Conservation (phyloP, 2,113 vertebrate species). For the Alethe castanea region DNA sequence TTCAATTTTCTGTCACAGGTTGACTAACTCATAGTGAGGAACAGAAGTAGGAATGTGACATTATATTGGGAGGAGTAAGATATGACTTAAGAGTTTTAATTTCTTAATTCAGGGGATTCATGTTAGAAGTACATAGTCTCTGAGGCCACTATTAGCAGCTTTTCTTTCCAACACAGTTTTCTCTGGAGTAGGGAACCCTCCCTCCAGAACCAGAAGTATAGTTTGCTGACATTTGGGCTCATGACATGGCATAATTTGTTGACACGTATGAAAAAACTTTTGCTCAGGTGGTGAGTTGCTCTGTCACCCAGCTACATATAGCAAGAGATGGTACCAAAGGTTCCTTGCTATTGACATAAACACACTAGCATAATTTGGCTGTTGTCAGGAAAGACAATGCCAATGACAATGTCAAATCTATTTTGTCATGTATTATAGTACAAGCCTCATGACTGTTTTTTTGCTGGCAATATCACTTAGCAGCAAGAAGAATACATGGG, state of each 20-base stretch:
- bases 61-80: background rate
- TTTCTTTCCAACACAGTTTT: background rate
- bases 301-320: background rate
- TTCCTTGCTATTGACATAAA: background rate
- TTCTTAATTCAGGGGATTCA: background rate
- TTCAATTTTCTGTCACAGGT: background rate
- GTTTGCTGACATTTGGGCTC: background rate
- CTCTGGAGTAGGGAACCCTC: background rate
- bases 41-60: background rate
- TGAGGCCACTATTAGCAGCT: background rate
- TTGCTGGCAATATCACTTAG: background rate
- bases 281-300: background rate
- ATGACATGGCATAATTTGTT: background rate
- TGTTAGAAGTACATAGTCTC: background rate
- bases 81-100: background rate
- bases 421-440: background rate
- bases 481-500: background rate
- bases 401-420: background rate
- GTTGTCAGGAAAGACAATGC: background rate
- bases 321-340: background rate
- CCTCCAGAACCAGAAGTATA: background rate
- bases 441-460: background rate
- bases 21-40: background rate
- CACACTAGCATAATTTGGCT: background rate
- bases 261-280: accelerated